These are phyloP conservation scores for Plectropomus leopardus DNA, from an alignment of 2,113 vertebrate genomes.

Conservation along the genomic window DNA sequence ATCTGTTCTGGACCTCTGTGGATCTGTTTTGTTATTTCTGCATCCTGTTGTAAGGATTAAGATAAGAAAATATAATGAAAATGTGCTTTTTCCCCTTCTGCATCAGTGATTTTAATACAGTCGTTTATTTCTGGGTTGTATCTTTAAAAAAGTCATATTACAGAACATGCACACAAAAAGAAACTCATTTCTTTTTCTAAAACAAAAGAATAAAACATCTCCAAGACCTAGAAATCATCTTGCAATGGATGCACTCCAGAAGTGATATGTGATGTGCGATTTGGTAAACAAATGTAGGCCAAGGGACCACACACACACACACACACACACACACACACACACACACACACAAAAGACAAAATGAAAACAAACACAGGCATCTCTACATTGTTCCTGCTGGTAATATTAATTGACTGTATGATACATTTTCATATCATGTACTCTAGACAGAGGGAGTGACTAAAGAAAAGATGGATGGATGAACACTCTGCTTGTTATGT, in stretches of 20 bases:
- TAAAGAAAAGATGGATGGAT: not conserved
- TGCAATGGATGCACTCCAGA: too few species aligned
- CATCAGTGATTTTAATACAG: not conserved
- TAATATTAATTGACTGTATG: too few species aligned
- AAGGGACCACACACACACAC: too few species aligned
- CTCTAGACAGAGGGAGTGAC: not conserved
- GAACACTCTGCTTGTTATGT: not conserved
- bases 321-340: too few species aligned
- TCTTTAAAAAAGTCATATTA: not conserved
- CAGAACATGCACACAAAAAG: not conserved
- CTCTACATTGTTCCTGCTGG: too few species aligned
- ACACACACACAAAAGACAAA: too few species aligned
- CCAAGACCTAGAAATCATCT: too few species aligned
- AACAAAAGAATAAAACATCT: not conserved
- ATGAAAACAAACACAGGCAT: not conserved
- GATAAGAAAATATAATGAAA: not conserved
- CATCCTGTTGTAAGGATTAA: not conserved
- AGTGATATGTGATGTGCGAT: too few species aligned
- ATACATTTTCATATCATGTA: not conserved
- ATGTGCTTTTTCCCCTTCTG: not conserved
- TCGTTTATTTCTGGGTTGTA: not conserved
- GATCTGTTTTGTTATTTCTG: not conserved
- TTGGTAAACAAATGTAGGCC: too few species aligned
- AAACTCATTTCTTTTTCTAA: too few species aligned
- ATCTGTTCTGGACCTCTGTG: not conserved